Conservation (phyloP, 2,113 vertebrate species). For the Platycercus adscitus region DNA sequence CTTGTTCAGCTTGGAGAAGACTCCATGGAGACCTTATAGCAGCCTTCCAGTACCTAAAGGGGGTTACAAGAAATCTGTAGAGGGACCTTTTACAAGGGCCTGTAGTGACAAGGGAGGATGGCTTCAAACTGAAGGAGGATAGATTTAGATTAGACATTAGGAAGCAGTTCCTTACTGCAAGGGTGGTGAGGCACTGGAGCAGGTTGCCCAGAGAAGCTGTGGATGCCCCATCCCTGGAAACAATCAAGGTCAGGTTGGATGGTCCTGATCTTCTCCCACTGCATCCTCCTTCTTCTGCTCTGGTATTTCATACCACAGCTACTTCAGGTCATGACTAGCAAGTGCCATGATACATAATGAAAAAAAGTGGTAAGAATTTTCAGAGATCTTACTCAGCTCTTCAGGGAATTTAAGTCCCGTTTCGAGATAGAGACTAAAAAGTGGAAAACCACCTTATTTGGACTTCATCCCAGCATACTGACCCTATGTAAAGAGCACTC, state of each 20-base stretch:
- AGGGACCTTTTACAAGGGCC: neutral
- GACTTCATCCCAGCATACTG: neutral
- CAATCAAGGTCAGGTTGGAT: neutral
- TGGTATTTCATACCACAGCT: neutral
- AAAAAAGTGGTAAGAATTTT: neutral
- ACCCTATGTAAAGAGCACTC: neutral
- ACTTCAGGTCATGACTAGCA: neutral
- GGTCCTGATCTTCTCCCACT: neutral
- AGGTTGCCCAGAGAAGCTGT: neutral
- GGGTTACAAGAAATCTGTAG: neutral
- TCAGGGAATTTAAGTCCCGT: neutral
- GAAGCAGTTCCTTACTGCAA: neutral
- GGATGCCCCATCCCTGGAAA: neutral
- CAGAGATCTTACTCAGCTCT: neutral
- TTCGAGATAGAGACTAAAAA: neutral
- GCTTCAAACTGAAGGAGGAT: neutral
- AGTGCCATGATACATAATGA: neutral
- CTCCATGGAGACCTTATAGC: neutral
- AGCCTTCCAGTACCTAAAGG: neutral
- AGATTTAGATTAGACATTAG: neutral
- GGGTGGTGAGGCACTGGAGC: neutral
- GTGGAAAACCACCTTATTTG: neutral
- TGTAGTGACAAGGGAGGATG: neutral
- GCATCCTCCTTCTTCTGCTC: neutral
- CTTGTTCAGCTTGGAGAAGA: neutral